phyloP scores from a whole-genome alignment of 2,113 vertebrate species.

The Centropristis striata region DNA sequence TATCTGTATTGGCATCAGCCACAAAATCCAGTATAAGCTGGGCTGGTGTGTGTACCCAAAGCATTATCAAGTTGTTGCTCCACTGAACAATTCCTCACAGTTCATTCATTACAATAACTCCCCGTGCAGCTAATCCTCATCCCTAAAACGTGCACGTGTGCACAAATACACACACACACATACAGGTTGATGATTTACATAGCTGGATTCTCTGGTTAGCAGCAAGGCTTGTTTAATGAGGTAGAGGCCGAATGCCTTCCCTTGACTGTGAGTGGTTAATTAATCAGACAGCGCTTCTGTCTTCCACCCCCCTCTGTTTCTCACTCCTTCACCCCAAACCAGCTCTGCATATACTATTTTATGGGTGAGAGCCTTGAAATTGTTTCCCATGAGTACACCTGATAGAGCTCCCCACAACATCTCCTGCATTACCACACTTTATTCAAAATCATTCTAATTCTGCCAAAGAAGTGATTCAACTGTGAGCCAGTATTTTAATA shows the following conservation, averaged over 20 bases:
- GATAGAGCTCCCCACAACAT: conserved; percentile 10
- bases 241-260: conserved; percentile 70
- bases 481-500: conserved; percentile 2
- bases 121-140: conserved; percentile 38
- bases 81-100: conserved; percentile 43
- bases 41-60: neutral
- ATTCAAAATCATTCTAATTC: neutral
- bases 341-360: conserved; percentile 22
- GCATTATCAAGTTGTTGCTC: conserved; percentile 26
- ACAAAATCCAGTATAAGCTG: no score
- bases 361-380: conserved; percentile 34
- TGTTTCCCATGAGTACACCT: conserved; percentile 31
- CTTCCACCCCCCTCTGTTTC: neutral
- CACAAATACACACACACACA: conserved; percentile 22
- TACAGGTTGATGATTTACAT: conserved; percentile 41
- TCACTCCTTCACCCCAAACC: neutral
- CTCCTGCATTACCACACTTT: neutral
- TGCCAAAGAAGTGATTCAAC: neutral
- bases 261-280: conserved; percentile 79
- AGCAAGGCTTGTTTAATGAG: conserved; percentile 78
- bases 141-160: conserved; percentile 23
- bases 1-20: no score
- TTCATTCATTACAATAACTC: conserved; percentile 54
- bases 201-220: conserved; percentile 51
- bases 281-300: conserved; percentile 74